phyloP scores from a whole-genome alignment of 2,113 vertebrate genomes.

The Polyodon spathula region DNA sequence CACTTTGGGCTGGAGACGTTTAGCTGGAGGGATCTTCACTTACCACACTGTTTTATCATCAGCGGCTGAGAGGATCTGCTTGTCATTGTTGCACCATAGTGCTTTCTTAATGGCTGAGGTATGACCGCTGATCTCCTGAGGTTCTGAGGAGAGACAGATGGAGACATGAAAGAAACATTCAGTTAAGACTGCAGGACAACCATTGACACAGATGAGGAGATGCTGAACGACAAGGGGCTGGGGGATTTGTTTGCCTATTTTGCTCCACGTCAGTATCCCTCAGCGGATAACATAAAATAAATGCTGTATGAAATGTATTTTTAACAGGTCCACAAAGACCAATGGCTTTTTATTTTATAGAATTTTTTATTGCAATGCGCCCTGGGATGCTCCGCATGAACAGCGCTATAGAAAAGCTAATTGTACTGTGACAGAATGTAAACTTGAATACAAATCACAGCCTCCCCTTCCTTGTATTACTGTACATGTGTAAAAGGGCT shows the following conservation, averaged over 20 bases:
- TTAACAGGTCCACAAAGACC: no score
- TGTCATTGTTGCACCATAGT: slow-evolving; percentile 87
- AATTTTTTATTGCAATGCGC: no score
- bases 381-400: no score
- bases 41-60: slow-evolving; percentile 95
- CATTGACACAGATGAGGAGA: neutral
- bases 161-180: neutral
- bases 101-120: slow-evolving; percentile 93
- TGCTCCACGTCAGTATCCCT: no score
- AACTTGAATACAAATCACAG: neutral
- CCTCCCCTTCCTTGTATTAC: neutral
- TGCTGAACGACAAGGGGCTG: neutral
- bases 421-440: neutral
- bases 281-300: no score
- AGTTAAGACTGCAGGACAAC: neutral
- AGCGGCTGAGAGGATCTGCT: slow-evolving; percentile 85
- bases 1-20: neutral
- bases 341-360: no score
- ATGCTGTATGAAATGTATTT: no score
- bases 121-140: slow-evolving; percentile 81
- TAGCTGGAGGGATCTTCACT: slow-evolving; percentile 24
- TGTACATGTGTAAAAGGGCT: slow-evolving; percentile 10
- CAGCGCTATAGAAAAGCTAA: no score
- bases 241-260: no score
- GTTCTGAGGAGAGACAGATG: slow-evolving; percentile 53